Conservation (phyloP, 1,140 invertebrate genomes). For the Branchinecta lynchi region DNA sequence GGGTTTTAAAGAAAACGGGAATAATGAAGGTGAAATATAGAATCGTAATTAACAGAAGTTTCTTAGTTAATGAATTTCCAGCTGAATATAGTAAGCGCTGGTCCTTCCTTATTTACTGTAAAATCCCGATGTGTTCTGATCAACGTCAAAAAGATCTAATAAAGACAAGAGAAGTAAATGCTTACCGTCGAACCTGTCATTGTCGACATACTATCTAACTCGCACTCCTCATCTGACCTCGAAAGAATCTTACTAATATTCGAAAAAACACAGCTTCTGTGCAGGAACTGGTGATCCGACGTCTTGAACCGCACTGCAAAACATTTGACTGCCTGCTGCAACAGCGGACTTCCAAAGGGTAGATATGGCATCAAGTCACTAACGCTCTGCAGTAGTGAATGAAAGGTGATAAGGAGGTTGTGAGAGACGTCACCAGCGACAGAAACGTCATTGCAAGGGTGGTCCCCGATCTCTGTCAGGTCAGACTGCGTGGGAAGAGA, state of each 20-base stretch:
- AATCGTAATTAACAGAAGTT: too few species aligned
- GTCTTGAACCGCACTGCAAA: slow-evolving; percentile 78
- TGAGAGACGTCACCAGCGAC: slow-evolving; percentile 63
- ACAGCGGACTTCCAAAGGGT: slow-evolving; percentile 65
- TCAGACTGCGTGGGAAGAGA: slow-evolving; percentile 29
- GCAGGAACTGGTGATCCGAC: slow-evolving; percentile 81
- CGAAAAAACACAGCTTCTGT: slow-evolving; percentile 39
- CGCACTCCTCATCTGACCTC: background rate
- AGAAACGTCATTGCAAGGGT: slow-evolving; percentile 61
- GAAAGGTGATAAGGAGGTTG: slow-evolving; percentile 64
- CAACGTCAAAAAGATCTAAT: too few species aligned
- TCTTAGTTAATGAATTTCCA: too few species aligned
- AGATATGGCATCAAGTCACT: slow-evolving; percentile 81
- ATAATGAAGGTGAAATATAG: too few species aligned
- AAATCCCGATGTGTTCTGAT: too few species aligned
- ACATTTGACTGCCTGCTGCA: slow-evolving; percentile 82
- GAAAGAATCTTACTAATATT: slow-evolving; percentile 4
- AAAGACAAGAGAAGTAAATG: background rate
- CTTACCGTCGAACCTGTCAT: background rate
- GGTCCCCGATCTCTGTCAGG: slow-evolving; percentile 48
- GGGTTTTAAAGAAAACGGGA: too few species aligned
- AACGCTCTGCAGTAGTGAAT: slow-evolving; percentile 74
- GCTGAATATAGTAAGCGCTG: too few species aligned
- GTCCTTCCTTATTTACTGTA: too few species aligned
- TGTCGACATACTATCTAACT: background rate